These are phyloP conservation scores for Drosophila falleni DNA, from an alignment of 2,888 invertebrate genomes.

Conservation along the genomic window DNA sequence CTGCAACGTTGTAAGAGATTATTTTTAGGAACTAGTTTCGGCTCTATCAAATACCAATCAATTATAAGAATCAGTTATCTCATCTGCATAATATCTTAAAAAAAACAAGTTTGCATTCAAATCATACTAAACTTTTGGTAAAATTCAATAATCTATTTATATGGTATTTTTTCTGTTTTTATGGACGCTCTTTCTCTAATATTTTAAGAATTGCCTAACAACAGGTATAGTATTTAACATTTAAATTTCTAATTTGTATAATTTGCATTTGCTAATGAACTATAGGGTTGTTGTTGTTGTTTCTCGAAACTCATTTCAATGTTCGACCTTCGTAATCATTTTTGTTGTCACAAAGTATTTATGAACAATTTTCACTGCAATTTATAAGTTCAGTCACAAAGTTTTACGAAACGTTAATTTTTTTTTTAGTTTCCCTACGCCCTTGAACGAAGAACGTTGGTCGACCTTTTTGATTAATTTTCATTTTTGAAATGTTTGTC, in stretches of 20 bases:
- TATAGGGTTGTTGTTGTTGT: slow-evolving; percentile 27
- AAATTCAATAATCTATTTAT: slow-evolving; percentile 6
- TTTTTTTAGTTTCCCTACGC: slow-evolving; percentile 26
- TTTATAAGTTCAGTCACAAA: slow-evolving; percentile 54
- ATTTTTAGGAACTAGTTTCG: slow-evolving; percentile 43
- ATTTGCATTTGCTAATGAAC: slow-evolving; percentile 18
- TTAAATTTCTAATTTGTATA: slow-evolving; percentile 20
- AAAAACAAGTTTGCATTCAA: slow-evolving; percentile 55
- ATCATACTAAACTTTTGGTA: slow-evolving; percentile 12
- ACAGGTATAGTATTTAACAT: slow-evolving; percentile 15
- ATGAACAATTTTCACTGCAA: slow-evolving; percentile 57
- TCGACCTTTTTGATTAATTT: slow-evolving; percentile 39
- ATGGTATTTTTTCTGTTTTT: slow-evolving; percentile 21
- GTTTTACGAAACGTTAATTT: slow-evolving; percentile 58
- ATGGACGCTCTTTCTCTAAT: slow-evolving; percentile 25
- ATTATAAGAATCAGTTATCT: slow-evolving; percentile 21
- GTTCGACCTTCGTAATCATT: slow-evolving; percentile 24
- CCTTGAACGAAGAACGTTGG: slow-evolving; percentile 8
- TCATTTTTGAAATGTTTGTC: slow-evolving; percentile 36
- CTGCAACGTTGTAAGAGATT: slow-evolving; percentile 46
- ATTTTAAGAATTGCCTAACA: slow-evolving; percentile 3
- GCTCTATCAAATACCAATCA: slow-evolving; percentile 31
- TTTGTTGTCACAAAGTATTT: slow-evolving; percentile 14
- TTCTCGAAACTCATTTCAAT: slow-evolving; percentile 11
- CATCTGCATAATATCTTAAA: slow-evolving; percentile 28